Base-by-base conservation (phyloP, 2,113 vertebrate genomes). In the Pedionomus torquatus region DNA sequence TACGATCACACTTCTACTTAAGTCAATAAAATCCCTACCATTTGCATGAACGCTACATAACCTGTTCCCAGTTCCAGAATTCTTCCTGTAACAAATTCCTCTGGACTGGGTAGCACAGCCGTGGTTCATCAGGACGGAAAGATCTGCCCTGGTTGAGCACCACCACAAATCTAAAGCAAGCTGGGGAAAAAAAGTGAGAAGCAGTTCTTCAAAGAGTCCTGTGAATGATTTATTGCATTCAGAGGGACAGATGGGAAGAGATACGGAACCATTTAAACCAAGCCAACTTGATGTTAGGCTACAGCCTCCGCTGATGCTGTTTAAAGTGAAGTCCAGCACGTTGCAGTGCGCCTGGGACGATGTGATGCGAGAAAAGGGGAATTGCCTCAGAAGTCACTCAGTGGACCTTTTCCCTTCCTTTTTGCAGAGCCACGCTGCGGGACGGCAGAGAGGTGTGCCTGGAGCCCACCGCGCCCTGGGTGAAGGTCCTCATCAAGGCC, bases 391-490 rank as follows among this genome's bases (percentile, higher is more conserved):
- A 58, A 54, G 83, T 89, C 68, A 46, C 70, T 78, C 24, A 91
- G 13, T 1, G 77, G 30, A 51, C 43, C 25, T 76, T 87, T 89
- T 26, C 19, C 13, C 6, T 71, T 83, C 57, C 44, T 58, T 76
- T 64, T 7, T 83, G 86, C 94, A 98, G 98, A 87, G 98, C 97
- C 43, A 98, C 95, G 31, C 88, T 98, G 46, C 25, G 2, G 20
- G 57, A 86, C 0, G 95, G 95, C 68, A 86, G 48, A 24, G 68
- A 89, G 6, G 86, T 98, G 37, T 98, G 98, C 72, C 93, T 98
- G 76, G 68, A 98, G 10, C 98, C 98, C 72, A 83, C 76, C 7
- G 91, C 95, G 66, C 49, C 81, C 31, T 98, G 98, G 98, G 98
- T 98, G 64, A 96, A 97, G 87, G 55, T 72, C 65, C 93, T 97